A percentile compares a stretch with the other conserved stretches of the same genome.
Conservation (phyloP, 2,888 invertebrate genomes). For the Notodonta dromedarius region DNA sequence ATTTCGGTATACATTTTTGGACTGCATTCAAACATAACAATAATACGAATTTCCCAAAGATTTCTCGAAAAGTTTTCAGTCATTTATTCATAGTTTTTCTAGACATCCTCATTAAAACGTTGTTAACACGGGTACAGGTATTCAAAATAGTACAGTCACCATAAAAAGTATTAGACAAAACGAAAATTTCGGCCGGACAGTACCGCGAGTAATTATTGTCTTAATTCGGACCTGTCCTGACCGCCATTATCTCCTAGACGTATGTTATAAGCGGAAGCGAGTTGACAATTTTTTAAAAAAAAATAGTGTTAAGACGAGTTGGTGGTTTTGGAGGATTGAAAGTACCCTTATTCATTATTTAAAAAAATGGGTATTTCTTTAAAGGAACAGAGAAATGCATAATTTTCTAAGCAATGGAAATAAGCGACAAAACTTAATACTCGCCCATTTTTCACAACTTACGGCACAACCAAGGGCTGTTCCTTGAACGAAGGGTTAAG, state of each 20-base stretch:
- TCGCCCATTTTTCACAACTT: conserved; percentile 38
- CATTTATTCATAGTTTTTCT: conserved; percentile 9
- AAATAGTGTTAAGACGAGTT: too few relatives aligned
- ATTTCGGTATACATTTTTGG: too few relatives aligned
- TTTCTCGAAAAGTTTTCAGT: too few relatives aligned
- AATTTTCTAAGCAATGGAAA: too few relatives aligned
- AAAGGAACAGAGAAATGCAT: too few relatives aligned
- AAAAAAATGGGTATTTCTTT: too few relatives aligned
- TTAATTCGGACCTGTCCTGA: conserved; percentile 77
- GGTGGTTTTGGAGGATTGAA: too few relatives aligned
- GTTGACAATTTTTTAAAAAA: background rate
- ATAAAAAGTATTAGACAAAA: conserved; percentile 80
- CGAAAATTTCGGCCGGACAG: conserved; percentile 58
- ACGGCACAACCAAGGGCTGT: conserved; percentile 43
- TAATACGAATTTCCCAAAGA: too few relatives aligned
- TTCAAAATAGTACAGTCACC: conserved; percentile 51
- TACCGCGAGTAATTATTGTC: conserved; percentile 79
- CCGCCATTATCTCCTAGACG: conserved; percentile 63
- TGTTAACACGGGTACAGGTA: conserved; percentile 48
- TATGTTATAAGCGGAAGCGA: conserved; percentile 51
- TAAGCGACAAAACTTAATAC: too few relatives aligned
- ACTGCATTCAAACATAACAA: too few relatives aligned
- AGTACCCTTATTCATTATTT: too few relatives aligned
- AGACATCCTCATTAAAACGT: conserved; percentile 26
- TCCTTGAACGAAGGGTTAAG: conserved; percentile 75